Evolutionary conservation across 2,113 vertebrate species (phyloP).

Genomic region (Rhabdornis inornatus): DNA sequence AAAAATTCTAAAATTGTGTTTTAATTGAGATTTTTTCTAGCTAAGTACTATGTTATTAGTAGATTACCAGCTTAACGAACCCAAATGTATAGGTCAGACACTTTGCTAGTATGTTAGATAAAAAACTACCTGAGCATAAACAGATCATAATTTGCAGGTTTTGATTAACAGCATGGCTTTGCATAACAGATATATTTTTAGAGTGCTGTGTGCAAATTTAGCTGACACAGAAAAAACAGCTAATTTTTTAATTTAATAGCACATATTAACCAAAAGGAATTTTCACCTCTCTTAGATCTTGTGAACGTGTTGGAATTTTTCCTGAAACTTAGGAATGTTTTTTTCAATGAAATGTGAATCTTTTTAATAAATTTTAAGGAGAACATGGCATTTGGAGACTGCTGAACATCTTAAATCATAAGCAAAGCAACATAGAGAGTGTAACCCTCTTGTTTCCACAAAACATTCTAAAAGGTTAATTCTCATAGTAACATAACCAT

Average conservation of each 20-base stretch:
- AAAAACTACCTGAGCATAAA: neutral
- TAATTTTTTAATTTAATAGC: neutral
- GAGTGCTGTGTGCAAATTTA: neutral
- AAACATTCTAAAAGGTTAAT: neutral
- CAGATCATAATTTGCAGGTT: neutral
- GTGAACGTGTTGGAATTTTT: neutral
- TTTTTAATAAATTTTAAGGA: neutral
- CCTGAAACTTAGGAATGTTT: neutral
- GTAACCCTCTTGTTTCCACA: neutral
- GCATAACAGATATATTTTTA: neutral
- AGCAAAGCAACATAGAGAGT: neutral
- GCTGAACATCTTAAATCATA: neutral
- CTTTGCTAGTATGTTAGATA: neutral
- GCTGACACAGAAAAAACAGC: neutral
- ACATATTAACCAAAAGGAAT: neutral
- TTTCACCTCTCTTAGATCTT: neutral
- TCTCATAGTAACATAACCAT: neutral
- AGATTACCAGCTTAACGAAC: neutral
- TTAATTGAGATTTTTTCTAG: neutral
- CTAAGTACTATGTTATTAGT: neutral
- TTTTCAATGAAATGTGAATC: neutral
- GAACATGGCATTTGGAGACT: neutral
- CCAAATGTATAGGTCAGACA: neutral
- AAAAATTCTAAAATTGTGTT: neutral
- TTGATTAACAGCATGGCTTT: neutral